Evolutionary conservation across 2,797 vertebrate species (phyloP).

Genomic region (Steatocranus sp.): DNA sequence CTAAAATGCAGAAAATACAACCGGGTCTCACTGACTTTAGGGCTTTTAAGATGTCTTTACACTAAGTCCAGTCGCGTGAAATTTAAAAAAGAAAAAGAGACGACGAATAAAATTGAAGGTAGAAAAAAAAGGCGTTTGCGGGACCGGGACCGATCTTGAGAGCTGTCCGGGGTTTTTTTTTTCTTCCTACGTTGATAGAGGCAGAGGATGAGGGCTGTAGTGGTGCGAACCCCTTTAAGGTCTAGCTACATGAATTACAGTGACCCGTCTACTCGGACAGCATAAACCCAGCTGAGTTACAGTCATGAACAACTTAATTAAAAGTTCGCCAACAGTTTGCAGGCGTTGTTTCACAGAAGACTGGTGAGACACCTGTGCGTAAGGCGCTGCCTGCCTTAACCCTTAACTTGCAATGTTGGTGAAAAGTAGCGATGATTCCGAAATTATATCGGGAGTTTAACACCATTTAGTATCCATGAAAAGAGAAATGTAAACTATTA

Average conservation of each 20-base stretch:
- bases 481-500: not conserved
- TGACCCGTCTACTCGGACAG: constrained; percentile 54
- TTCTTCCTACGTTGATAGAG: constrained; percentile 44
- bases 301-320: constrained; percentile 66
- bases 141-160: constrained; percentile 8
- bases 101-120: not conserved
- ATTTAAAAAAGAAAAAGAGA: not conserved
- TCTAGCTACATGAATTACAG: constrained; percentile 61
- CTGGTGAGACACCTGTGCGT: constrained; percentile 84
- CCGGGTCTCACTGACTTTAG: not conserved
- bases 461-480: not conserved
- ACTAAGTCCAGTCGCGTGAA: not conserved
- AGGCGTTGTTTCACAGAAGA: constrained; percentile 45
- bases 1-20: not conserved
- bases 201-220: constrained; percentile 65
- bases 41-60: not conserved
- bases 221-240: constrained; percentile 74
- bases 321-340: constrained; percentile 70
- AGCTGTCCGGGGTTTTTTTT: constrained; percentile 34
- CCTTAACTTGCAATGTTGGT: constrained; percentile 73
- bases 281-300: constrained; percentile 62
- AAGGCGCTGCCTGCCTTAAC: constrained; percentile 84
- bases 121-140: not conserved
- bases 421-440: not conserved
- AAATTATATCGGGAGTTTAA: not conserved